phyloP scores from a whole-genome alignment of 2,888 invertebrate species.

The Perdita meconis region DNA sequence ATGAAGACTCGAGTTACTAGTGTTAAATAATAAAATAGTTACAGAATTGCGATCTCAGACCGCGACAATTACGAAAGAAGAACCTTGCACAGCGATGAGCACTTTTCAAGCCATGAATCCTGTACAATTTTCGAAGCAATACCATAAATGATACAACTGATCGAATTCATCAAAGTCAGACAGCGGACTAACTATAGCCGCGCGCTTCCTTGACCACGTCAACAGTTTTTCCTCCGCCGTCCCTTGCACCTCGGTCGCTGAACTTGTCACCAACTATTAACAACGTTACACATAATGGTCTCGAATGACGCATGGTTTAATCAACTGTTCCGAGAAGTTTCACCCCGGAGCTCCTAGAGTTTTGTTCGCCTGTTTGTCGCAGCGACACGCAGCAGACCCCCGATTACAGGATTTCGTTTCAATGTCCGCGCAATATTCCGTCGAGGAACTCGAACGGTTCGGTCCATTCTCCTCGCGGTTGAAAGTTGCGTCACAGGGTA shows the following conservation, averaged over 20 bases:
- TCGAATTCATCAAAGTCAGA: too few species aligned
- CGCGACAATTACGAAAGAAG: too few species aligned
- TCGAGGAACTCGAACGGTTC: conserved; percentile 1
- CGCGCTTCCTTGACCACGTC: conserved; percentile 10
- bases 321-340: conserved; percentile 10
- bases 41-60: too few species aligned
- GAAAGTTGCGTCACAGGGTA: background rate
- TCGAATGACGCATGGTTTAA: conserved; percentile 12
- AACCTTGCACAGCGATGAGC: too few species aligned
- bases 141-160: too few species aligned
- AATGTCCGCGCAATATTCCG: background rate
- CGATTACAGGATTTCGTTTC: conserved; percentile 16
- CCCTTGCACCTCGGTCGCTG: background rate
- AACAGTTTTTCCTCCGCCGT: conserved; percentile 14
- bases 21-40: too few species aligned
- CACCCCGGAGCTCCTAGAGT: background rate
- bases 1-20: too few species aligned
- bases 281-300: conserved; percentile 8
- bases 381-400: background rate
- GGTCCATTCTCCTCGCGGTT: conserved; percentile 3
- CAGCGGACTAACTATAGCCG: too few species aligned
- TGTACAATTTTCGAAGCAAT: too few species aligned
- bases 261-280: conserved; percentile 32
- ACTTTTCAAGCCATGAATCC: too few species aligned
- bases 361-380: background rate